Percentiles rank a stretch among this genome's conserved stretches.
These are phyloP conservation scores for Ondatra zibethicus DNA, from an alignment of 2,113 vertebrate species.

Conservation along the genomic window DNA sequence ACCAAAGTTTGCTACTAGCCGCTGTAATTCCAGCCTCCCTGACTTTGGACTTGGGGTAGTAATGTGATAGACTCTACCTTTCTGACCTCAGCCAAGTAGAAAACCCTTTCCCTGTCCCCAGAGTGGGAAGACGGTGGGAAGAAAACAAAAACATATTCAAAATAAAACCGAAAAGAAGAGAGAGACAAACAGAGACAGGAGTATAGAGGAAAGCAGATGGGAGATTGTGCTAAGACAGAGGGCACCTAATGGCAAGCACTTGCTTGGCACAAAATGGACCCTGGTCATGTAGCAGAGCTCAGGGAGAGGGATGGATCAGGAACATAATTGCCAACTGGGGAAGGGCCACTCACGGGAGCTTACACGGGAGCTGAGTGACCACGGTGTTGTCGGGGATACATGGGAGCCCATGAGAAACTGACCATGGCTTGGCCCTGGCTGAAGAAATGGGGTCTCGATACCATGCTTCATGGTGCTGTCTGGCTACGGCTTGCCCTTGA, in stretches of 20 bases:
- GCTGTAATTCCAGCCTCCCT: no score
- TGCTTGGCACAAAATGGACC: neutral
- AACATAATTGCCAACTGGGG: neutral
- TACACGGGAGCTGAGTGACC: neutral
- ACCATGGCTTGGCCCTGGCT: neutral
- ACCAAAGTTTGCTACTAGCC: no score
- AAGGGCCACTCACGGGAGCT: no score
- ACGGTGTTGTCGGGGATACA: neutral
- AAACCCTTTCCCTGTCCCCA: fast-evolving
- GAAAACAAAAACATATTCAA: no score
- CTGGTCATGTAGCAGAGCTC: neutral
- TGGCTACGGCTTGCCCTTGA: no score
- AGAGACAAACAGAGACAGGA: fast-evolving
- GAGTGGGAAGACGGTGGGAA: fast-evolving
- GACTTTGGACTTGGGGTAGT: neutral
- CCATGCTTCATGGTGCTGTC: neutral
- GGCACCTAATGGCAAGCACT: neutral
- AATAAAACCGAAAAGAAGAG: neutral
- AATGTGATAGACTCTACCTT: no score
- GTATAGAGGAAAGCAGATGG: neutral
- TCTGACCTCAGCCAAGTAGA: no score
- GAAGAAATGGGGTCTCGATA: neutral
- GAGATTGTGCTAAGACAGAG: neutral
- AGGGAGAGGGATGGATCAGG: neutral
- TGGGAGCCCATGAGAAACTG: neutral